Base-by-base conservation (phyloP, 1,140 invertebrate genomes). In the Drosophila parabipectinata region DNA sequence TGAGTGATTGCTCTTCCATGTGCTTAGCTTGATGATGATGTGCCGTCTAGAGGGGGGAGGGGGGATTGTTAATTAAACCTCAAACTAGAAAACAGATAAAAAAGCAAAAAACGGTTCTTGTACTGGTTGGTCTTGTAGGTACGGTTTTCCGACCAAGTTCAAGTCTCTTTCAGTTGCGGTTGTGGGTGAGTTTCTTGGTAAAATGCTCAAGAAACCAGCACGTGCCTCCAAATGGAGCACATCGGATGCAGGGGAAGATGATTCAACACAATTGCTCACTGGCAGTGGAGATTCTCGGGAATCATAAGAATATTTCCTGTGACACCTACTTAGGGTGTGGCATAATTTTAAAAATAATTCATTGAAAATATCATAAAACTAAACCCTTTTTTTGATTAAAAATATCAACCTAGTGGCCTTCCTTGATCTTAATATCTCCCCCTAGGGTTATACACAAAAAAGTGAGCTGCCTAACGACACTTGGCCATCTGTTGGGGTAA, bases 161-260 rank as follows among this genome's bases (percentile, higher is more conserved):
- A 85, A 87, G 82, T 87, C 76, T 85, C 64, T 60, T 37, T 37
- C 5, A 6, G 3, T 37, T 77, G 54, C 77, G 63, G 62, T 61
- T 69, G 61, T 57, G 59, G 58, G 37, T 64, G 59, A 59, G 58
- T 50, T 54, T 69, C 51, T 37, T 37, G 12, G 34, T 37, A 37
- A 81, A 77, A 80, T 63, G 64, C 63, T 56, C 26, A 14, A 57
- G 28, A 32, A 66, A 64, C 67, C 59, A 72, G 37, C 58, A 72
- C 50, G 79, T 62, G 56, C 67, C 61, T 72, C 58, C 75, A 82
- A 85, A 78, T 87, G 81, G 82, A 85, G 81, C 81, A 72, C 56
- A 82, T 55, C 68, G 41, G 15, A 48, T 39, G 21, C 14, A 48
- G 53, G 48, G 34, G 45, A 68, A 44, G 44, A 58, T 85, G 81